Conservation (phyloP, 2,797 vertebrate genomes). For the Gadopsis marmoratus region DNA sequence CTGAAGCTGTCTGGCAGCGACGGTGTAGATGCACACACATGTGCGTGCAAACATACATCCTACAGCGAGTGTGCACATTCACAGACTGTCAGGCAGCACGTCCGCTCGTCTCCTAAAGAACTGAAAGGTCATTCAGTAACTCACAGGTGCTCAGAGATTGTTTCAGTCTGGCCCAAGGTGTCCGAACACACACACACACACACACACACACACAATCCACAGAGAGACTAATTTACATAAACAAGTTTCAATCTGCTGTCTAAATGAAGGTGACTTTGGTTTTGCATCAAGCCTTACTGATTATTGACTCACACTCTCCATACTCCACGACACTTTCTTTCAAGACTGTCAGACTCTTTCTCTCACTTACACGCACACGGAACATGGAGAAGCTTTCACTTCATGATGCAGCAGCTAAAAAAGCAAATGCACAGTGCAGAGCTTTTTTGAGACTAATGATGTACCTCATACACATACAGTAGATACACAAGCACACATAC, state of each 20-base stretch:
- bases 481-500: constrained; percentile 18
- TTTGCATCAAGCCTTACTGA: constrained; percentile 38
- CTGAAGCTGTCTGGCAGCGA: constrained; percentile 57
- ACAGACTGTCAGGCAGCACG: constrained; percentile 60
- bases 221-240: constrained; percentile 49
- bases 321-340: constrained; percentile 18
- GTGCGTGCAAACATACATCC: constrained; percentile 70
- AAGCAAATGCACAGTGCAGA: constrained; percentile 38
- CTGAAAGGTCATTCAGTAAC: constrained; percentile 60
- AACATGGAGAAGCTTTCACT: constrained; percentile 32
- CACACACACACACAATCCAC: constrained; percentile 22
- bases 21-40: constrained; percentile 58
- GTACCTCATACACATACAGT: constrained; percentile 4
- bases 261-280: constrained; percentile 45
- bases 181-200: constrained; percentile 34
- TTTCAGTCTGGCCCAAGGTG: constrained; percentile 49
- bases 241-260: constrained; percentile 34
- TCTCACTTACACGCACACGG: constrained; percentile 1
- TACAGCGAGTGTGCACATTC: constrained; percentile 58
- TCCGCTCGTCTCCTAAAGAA: constrained; percentile 52
- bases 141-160: constrained; percentile 40
- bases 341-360: constrained; percentile 3
- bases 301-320: constrained; percentile 18
- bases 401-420: constrained; percentile 46
- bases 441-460: constrained; percentile 13